Evolutionary conservation across 2,797 vertebrate genomes (phyloP).

Genomic region (Acanthurus tractus): DNA sequence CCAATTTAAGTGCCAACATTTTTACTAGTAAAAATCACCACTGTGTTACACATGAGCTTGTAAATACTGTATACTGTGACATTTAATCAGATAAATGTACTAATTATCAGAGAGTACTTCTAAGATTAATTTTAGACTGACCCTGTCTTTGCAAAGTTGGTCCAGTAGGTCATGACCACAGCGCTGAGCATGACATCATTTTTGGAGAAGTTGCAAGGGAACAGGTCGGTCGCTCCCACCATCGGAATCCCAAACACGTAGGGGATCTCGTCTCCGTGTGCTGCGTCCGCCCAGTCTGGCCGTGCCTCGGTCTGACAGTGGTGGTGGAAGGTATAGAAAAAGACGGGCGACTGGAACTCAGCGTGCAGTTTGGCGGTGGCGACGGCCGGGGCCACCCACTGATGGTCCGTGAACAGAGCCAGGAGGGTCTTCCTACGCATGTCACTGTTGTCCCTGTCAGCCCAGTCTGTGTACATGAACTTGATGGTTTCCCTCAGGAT

Average conservation of each 20-base stretch:
- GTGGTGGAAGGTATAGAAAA: constrained; percentile 98
- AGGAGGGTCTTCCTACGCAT: constrained; percentile 95
- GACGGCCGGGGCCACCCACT: constrained; percentile 97
- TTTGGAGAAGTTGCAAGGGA: constrained; percentile 99
- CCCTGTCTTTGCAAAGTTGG: constrained; percentile 98
- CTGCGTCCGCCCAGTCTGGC: constrained; percentile 96
- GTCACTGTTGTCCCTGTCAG: constrained; percentile 95
- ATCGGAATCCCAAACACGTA: constrained; percentile 97
- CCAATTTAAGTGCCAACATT: too few relatives aligned
- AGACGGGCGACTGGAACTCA: constrained; percentile 95
- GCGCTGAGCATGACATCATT: constrained; percentile 97
- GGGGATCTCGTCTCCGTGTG: constrained; percentile 95
- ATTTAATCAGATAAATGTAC: background rate
- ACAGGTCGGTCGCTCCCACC: constrained; percentile 95
- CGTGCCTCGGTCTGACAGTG: constrained; percentile 97
- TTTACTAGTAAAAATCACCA: too few relatives aligned
- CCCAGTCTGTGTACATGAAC: constrained; percentile 99
- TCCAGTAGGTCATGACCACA: constrained; percentile 98
- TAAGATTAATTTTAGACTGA: constrained; percentile 59
- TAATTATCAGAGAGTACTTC: background rate
- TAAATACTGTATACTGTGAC: background rate
- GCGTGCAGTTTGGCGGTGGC: constrained; percentile 97
- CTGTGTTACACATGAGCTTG: background rate
- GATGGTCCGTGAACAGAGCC: constrained; percentile 96
- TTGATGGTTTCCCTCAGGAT: constrained; percentile 96